A percentile compares a stretch with the other conserved stretches of the same genome.
Evolutionary conservation across 2,888 invertebrate species (phyloP).

Genomic region (Napeogenes inachia): DNA sequence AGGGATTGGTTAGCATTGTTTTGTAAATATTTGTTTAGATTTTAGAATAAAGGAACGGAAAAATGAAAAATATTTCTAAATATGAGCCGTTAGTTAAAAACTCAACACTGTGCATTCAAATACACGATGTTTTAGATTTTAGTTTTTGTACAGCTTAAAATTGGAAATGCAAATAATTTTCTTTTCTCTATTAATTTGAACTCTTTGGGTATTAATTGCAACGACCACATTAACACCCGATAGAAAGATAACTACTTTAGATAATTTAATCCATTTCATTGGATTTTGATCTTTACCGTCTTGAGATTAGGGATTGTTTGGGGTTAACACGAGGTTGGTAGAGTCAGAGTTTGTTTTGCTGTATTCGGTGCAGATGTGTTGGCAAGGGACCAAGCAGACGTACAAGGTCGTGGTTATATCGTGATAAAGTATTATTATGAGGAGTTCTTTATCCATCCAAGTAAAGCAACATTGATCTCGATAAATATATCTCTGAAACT

Average conservation of each 20-base stretch:
- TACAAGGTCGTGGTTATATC: slow-evolving; percentile 48
- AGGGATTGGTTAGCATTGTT: too few species aligned
- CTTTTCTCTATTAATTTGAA: not conserved
- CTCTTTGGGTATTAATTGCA: slow-evolving; percentile 8
- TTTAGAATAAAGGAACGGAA: too few species aligned
- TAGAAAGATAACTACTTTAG: slow-evolving; percentile 17
- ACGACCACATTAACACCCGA: slow-evolving; percentile 21
- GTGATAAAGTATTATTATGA: slow-evolving; percentile 21
- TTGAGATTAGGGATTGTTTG: not conserved
- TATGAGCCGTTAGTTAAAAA: too few species aligned
- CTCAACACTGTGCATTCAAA: too few species aligned
- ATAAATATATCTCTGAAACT: too few species aligned
- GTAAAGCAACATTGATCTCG: not conserved
- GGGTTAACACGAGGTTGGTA: slow-evolving; percentile 7
- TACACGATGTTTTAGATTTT: too few species aligned
- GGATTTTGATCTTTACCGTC: slow-evolving; percentile 6
- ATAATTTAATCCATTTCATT: slow-evolving; percentile 2
- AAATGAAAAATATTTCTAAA: too few species aligned
- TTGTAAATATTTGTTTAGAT: too few species aligned
- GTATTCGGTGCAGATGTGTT: slow-evolving; percentile 37
- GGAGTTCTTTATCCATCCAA: slow-evolving; percentile 1
- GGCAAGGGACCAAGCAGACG: slow-evolving; percentile 49
- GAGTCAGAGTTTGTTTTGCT: slow-evolving; percentile 21
- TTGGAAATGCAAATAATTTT: too few species aligned
- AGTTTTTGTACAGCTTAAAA: too few species aligned